Conservation (phyloP, 2,888 invertebrate genomes). For the Diarsia brunnea region DNA sequence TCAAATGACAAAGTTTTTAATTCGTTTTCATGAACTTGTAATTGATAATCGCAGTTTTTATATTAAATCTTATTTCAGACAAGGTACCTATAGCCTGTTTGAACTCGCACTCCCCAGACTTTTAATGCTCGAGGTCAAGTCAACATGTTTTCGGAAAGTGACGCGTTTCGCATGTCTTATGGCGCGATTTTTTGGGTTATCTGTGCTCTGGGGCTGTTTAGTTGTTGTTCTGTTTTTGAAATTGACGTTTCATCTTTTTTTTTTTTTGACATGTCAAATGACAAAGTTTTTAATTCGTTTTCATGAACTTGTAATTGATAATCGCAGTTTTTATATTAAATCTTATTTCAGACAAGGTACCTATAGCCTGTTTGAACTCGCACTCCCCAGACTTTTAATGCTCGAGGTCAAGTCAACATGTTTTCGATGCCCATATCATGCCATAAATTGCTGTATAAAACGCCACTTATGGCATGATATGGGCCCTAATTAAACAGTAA, state of each 20-base stretch:
- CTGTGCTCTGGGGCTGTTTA: slow-evolving; percentile 22
- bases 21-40: not conserved
- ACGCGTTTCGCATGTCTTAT: slow-evolving; percentile 64
- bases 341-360: too few species aligned
- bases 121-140: slow-evolving; percentile 74
- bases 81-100: slow-evolving; percentile 72
- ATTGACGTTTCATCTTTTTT: not conserved
- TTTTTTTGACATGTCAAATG: not conserved
- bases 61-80: slow-evolving; percentile 74
- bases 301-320: not conserved
- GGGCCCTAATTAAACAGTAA: slow-evolving; percentile 62
- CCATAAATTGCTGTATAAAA: slow-evolving; percentile 61
- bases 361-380: too few species aligned
- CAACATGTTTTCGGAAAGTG: slow-evolving; percentile 67
- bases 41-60: not conserved
- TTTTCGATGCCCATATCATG: too few species aligned
- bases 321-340: not conserved
- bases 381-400: too few species aligned
- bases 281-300: not conserved
- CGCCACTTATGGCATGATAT: slow-evolving; percentile 51
- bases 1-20: not conserved
- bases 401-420: too few species aligned
- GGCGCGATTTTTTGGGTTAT: slow-evolving; percentile 52
- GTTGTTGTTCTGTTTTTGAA: slow-evolving; percentile 27
- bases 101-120: slow-evolving; percentile 70